These are phyloP conservation scores for Natator depressus DNA, from an alignment of 2,113 vertebrate species.

Conservation along the genomic window DNA sequence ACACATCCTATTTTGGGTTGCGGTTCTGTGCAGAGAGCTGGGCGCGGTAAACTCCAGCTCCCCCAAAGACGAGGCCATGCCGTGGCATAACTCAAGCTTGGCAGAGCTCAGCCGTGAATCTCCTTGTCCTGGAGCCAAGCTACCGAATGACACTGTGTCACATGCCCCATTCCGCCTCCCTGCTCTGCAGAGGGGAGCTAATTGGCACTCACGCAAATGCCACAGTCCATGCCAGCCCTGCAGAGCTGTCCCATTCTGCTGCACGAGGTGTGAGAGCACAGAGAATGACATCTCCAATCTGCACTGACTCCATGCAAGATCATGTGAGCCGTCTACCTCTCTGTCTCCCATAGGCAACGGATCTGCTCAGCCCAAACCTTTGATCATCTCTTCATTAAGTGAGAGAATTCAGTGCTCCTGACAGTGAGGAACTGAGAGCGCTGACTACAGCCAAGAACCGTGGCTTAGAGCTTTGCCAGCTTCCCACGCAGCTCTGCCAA, in stretches of 20 bases:
- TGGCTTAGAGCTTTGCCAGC: background rate
- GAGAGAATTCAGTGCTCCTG: background rate
- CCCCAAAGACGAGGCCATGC: background rate
- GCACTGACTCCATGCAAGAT: constrained; percentile 84
- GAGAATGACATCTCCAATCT: constrained; percentile 83
- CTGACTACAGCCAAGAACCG: background rate
- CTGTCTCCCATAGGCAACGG: constrained; percentile 28
- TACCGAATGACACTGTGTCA: background rate
- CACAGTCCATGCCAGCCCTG: constrained; percentile 83
- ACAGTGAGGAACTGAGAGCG: background rate
- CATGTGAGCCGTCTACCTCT: constrained; percentile 85
- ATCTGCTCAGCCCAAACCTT: background rate
- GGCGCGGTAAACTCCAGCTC: background rate
- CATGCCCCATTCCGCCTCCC: background rate
- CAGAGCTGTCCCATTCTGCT: constrained; percentile 88
- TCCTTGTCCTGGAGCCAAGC: background rate
- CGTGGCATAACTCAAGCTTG: background rate
- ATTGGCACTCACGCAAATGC: constrained; percentile 82
- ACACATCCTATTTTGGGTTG: background rate
- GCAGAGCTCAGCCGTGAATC: background rate
- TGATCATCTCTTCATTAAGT: background rate
- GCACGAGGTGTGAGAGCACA: constrained; percentile 81
- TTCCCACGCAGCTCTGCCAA: background rate
- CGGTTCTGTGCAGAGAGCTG: background rate
- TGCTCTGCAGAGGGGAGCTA: background rate